Evolutionary conservation across 1,140 invertebrate species (phyloP), one percentile per base, ranked within the genome.

Genomic region (Micrasema longulum): DNA sequence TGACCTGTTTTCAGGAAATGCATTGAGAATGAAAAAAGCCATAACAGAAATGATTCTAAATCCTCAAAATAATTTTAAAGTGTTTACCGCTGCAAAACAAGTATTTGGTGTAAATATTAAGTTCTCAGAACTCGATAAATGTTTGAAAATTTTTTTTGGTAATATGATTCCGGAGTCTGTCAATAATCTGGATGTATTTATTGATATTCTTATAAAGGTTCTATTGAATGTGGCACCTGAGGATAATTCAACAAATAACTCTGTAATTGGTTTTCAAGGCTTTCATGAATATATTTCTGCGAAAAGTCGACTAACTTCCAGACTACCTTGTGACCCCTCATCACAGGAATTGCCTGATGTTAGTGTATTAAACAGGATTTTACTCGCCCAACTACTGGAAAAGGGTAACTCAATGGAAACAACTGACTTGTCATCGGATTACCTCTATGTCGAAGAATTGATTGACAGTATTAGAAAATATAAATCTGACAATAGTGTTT

Each of bases 61-160:
- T 77, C 91, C 91, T 9, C 92, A 93, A 77, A 93, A 93, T 78
- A 93, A 93, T 83, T 84, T 93, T 2, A 89, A 87, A 78, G 83
- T 92, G 48, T 92, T 92, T 77, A 86, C 84, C 78, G 82, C 91
- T 83, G 90, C 89, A 7, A 63, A 76, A 41, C 76, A 89, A 26
- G 79, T 89, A 43, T 91, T 88, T 78, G 83, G 86, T 77, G 86
- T 91, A 69, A 78, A 81, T 48, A 76, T 23, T 63, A 12, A 2
- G 45, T 38, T 55, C 18, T 9, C 50, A 12, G 12, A 10, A 20
- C 14, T 73, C 7, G 23, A 7, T 63, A 53, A 53, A 38, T 10
- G n/a, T 36, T 60, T 76, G 38, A 48, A 38, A n/a, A 41, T 68
- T 22, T 73, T 71, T 31, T 76, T 76, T 67, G 35, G 38, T 47